A percentile compares a stretch with the other conserved stretches of the same genome.
Conservation (phyloP, 2,113 vertebrate genomes). For the Parotia lawesii region DNA sequence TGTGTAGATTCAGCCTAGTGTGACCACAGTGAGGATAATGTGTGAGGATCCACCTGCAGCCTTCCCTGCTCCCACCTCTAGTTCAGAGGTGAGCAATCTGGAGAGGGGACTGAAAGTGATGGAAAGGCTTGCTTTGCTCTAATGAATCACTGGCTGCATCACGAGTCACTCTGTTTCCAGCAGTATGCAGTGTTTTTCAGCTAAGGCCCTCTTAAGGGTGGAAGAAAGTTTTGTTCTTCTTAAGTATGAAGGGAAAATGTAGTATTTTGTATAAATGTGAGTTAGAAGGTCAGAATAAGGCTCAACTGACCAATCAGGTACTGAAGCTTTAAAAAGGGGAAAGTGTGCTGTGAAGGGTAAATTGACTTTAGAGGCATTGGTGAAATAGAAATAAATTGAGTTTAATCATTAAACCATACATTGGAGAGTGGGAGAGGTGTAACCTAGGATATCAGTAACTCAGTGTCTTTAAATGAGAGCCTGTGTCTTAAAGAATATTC, state of each 20-base stretch:
- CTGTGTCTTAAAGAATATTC: neutral
- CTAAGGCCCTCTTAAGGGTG: neutral
- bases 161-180: neutral
- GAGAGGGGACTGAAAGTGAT: neutral
- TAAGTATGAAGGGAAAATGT: neutral
- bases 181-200: neutral
- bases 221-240: neutral
- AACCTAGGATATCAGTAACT: neutral
- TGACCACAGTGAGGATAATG: neutral
- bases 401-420: neutral
- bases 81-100: neutral
- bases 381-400: constrained; percentile 11
- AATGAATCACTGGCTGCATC: neutral
- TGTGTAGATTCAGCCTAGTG: neutral
- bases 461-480: neutral
- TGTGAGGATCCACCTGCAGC: neutral
- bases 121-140: neutral
- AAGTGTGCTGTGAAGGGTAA: neutral
- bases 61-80: neutral
- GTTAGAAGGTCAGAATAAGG: neutral
- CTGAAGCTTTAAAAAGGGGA: neutral
- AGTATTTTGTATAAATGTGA: neutral
- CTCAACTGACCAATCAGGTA: neutral
- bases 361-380: neutral
- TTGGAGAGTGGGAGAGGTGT: neutral